Evolutionary conservation across 2,797 vertebrate species (phyloP), one percentile per base, ranked within the genome.

Genomic region (Synanceia verrucosa): DNA sequence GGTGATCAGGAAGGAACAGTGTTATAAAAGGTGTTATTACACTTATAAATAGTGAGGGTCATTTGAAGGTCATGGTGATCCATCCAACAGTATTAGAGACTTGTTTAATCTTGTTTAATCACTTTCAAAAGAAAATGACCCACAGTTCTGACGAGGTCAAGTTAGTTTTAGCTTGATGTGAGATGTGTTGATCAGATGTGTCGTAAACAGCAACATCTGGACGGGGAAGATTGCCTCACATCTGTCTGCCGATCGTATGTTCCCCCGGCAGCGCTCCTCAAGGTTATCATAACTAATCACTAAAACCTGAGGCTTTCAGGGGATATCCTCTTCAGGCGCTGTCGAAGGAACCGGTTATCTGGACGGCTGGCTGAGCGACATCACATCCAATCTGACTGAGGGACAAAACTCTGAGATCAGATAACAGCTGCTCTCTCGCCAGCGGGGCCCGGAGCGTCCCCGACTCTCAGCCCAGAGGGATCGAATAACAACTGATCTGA

Each of bases 351-450:
- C 18, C 31, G 16, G 59, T 83, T 84, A 88, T 87, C 85, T 76
- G 79, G 86, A 89, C 85, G 85, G 81, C 86, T 76, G 70, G 78
- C 84, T 69, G 75, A 82, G 84, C 82, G n/a, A 63, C 87, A 85
- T 89, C 83, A 85, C 85, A 73, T 85, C 31, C 83, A 84, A 88
- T 91, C 82, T 52, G 76, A 76, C 75, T 81, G 83, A 86, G 52
- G 62, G 81, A 81, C 73, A 51, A 70, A 79, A 59, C 34, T 73
- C 65, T 34, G 51, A 68, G 78, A 82, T 90, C 87, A 78, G 80
- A 84, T 87, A 83, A 77, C 78, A 72, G 71, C 82, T 63, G 76
- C 77, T 81, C 84, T 47, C 66, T 72, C 66, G 39, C 47, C 79
- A 65, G 81, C 37, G 5, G 16, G 61, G 68, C 60, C 60, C 70